These are phyloP conservation scores for Cladopsammia gracilis DNA, from an alignment of 64 coral and sea anemone species.

Conservation along the genomic window DNA sequence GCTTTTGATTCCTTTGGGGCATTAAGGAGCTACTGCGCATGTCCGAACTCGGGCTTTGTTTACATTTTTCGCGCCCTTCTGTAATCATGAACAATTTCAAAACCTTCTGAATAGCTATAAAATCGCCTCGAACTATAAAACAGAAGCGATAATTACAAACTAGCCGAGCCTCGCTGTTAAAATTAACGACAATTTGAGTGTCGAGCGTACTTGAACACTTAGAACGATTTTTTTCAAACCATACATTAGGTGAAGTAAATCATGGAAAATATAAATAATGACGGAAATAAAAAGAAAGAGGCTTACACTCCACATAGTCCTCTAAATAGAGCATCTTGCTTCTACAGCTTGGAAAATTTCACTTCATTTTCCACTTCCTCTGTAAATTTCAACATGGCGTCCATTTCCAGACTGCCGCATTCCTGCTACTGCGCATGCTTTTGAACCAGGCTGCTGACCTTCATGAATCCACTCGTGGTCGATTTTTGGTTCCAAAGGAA, in stretches of 20 bases:
- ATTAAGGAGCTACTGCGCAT: slow-evolving; percentile 21
- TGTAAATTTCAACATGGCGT: slow-evolving; percentile 48
- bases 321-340: slow-evolving; percentile 92
- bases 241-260: background rate
- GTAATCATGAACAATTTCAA: too few species aligned
- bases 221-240: background rate
- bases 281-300: background rate
- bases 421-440: background rate
- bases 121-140: background rate
- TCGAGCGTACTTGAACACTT: too few species aligned
- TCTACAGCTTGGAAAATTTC: background rate
- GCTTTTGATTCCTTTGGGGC: background rate
- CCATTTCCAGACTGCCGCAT: background rate
- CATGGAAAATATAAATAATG: background rate
- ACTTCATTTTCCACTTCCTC: background rate
- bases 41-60: background rate
- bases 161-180: too few species aligned
- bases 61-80: background rate
- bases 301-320: slow-evolving; percentile 92
- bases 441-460: background rate
- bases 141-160: background rate
- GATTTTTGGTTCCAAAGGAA: background rate
- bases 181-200: too few species aligned
- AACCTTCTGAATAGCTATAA: background rate
- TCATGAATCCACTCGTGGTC: background rate